phyloP scores from a whole-genome alignment of 2,113 vertebrate species.

The Cyanoderma ruficeps region DNA sequence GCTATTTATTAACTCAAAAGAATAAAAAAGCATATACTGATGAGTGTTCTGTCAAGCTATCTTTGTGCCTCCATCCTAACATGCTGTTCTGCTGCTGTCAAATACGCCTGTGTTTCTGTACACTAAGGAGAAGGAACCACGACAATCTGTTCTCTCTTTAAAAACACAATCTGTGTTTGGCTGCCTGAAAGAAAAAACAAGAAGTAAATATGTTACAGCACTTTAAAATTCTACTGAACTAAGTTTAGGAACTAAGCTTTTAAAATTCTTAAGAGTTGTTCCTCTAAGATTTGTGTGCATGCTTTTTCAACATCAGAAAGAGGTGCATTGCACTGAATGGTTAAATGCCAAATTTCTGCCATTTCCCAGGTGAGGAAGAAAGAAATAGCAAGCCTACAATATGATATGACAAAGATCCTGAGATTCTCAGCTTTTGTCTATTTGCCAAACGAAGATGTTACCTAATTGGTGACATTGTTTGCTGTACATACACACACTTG shows the following conservation, averaged over 20 bases:
- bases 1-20: neutral
- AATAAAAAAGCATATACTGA: neutral
- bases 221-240: constrained; percentile 57
- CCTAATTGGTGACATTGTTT: neutral
- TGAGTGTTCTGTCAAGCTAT: neutral
- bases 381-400: neutral
- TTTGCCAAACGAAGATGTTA: neutral
- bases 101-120: constrained; percentile 54
- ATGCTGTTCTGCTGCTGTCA: constrained; percentile 29
- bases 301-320: neutral
- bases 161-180: constrained; percentile 77
- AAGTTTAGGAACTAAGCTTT: neutral
- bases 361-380: neutral
- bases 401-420: neutral
- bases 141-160: constrained; percentile 68
- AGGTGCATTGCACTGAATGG: neutral
- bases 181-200: constrained; percentile 49
- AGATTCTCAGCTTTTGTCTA: neutral
- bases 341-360: neutral
- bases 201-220: constrained; percentile 66
- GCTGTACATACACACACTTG: neutral
- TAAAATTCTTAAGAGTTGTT: neutral
- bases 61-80: neutral
- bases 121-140: constrained; percentile 38
- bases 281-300: neutral